These are phyloP conservation scores for Scylla paramamosain DNA, from an alignment of 1,140 invertebrate genomes.

Conservation along the genomic window DNA sequence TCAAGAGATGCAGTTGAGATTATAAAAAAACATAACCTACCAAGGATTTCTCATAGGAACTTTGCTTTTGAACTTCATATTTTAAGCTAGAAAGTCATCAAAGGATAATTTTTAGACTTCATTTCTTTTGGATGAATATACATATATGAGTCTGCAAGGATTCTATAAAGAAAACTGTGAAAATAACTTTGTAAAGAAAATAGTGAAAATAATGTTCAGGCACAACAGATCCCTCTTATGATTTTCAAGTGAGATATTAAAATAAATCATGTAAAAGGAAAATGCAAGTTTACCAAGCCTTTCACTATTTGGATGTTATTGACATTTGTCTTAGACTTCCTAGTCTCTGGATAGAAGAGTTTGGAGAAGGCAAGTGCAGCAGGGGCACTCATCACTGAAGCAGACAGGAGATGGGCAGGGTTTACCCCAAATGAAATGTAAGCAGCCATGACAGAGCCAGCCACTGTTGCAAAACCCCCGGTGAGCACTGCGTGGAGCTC, in stretches of 20 bases:
- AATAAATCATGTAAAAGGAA: neutral
- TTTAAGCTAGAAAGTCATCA: too few relatives aligned
- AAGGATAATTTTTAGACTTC: too few relatives aligned
- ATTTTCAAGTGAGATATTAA: neutral
- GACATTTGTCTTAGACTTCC: conserved; percentile 86
- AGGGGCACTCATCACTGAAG: conserved; percentile 97
- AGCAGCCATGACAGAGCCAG: conserved; percentile 94
- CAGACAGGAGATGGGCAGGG: conserved; percentile 90
- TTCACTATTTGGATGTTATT: conserved; percentile 82
- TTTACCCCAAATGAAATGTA: conserved; percentile 96
- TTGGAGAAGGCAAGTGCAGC: conserved; percentile 94
- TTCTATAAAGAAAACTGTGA: too few relatives aligned
- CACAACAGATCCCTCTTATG: too few relatives aligned
- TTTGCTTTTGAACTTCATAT: too few relatives aligned
- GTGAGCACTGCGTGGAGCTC: conserved; percentile 96
- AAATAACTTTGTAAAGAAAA: too few relatives aligned
- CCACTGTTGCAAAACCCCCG: conserved; percentile 96
- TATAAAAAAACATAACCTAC: too few relatives aligned
- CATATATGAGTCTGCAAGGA: too few relatives aligned
- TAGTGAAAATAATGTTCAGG: too few relatives aligned
- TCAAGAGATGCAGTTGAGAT: too few relatives aligned
- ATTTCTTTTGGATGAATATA: too few relatives aligned
- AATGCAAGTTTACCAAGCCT: conserved; percentile 79
- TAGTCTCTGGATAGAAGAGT: conserved; percentile 93
- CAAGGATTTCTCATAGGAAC: too few relatives aligned